Conservation (phyloP, 1,140 invertebrate species). For the Pachypeltis micranthus region DNA sequence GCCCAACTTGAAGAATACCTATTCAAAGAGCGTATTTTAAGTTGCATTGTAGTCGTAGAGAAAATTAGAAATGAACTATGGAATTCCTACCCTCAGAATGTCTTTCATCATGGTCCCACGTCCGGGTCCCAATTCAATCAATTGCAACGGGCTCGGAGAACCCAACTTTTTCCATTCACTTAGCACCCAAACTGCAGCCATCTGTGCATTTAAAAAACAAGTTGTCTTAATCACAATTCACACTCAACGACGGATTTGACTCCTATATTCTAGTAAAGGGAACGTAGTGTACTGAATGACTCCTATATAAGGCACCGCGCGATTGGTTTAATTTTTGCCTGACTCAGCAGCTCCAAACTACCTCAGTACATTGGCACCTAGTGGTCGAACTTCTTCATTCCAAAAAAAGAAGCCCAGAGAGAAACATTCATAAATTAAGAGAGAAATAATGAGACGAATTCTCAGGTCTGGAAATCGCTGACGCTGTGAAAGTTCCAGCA, state of each 20-base stretch:
- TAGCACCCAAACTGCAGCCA: slow-evolving; percentile 78
- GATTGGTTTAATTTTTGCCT: too few relatives aligned
- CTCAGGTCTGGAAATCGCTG: too few relatives aligned
- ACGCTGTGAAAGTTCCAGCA: too few relatives aligned
- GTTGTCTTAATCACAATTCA: not conserved
- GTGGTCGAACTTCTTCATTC: too few relatives aligned
- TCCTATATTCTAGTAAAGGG: not conserved
- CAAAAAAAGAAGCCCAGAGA: too few relatives aligned
- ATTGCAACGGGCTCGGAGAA: slow-evolving; percentile 59
- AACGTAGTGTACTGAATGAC: too few relatives aligned
- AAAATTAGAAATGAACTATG: not conserved
- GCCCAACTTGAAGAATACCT: slow-evolving; percentile 50
- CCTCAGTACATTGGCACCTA: too few relatives aligned
- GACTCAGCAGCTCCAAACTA: too few relatives aligned
- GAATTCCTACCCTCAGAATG: slow-evolving; percentile 58
- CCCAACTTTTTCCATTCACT: slow-evolving; percentile 76
- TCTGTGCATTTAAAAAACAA: slow-evolving; percentile 43
- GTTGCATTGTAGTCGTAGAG: too few relatives aligned
- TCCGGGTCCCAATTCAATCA: slow-evolving; percentile 91
- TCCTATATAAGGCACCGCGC: too few relatives aligned
- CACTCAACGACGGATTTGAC: not conserved
- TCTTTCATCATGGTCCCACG: slow-evolving; percentile 78
- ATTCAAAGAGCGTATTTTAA: not conserved
- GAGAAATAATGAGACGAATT: too few relatives aligned
- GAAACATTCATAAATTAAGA: too few relatives aligned